Evolutionary conservation across 1,140 invertebrate genomes (phyloP).

Genomic region (Diorhabda sublineata): DNA sequence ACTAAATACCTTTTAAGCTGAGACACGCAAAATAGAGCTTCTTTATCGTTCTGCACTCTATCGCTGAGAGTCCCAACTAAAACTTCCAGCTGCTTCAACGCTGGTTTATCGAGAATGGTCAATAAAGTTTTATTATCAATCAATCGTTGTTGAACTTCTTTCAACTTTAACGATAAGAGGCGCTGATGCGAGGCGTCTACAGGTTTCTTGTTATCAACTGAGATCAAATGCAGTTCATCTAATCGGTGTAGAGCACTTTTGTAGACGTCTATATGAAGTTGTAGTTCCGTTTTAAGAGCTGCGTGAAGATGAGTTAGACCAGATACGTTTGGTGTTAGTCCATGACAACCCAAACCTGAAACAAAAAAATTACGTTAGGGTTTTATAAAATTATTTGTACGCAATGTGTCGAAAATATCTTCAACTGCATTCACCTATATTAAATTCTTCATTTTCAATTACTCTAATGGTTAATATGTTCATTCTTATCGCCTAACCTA

Average conservation of each 20-base stretch:
- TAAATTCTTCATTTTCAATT: no score
- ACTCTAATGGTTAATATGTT: no score
- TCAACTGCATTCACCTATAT: no score
- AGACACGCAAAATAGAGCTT: conserved; percentile 61
- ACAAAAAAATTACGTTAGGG: conserved; percentile 16
- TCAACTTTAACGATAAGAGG: conserved; percentile 74
- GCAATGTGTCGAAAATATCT: no score
- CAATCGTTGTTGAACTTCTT: conserved; percentile 78
- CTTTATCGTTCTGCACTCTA: conserved; percentile 66
- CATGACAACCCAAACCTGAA: conserved; percentile 78
- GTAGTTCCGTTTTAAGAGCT: conserved; percentile 76
- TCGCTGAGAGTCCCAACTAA: conserved; percentile 57
- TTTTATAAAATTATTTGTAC: not conserved
- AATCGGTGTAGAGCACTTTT: conserved; percentile 83
- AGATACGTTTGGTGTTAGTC: conserved; percentile 59
- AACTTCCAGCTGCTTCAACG: conserved; percentile 53
- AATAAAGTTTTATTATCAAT: conserved; percentile 89
- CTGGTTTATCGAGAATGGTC: conserved; percentile 75
- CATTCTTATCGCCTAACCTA: no score
- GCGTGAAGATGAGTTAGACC: conserved; percentile 63
- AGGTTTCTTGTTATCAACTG: conserved; percentile 71
- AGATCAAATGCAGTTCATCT: conserved; percentile 68
- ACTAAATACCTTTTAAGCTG: conserved; percentile 53
- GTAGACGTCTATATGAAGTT: conserved; percentile 78
- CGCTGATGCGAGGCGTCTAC: conserved; percentile 85